These are phyloP conservation scores for Rostratula benghalensis DNA, from an alignment of 2,113 vertebrate species.

Conservation along the genomic window DNA sequence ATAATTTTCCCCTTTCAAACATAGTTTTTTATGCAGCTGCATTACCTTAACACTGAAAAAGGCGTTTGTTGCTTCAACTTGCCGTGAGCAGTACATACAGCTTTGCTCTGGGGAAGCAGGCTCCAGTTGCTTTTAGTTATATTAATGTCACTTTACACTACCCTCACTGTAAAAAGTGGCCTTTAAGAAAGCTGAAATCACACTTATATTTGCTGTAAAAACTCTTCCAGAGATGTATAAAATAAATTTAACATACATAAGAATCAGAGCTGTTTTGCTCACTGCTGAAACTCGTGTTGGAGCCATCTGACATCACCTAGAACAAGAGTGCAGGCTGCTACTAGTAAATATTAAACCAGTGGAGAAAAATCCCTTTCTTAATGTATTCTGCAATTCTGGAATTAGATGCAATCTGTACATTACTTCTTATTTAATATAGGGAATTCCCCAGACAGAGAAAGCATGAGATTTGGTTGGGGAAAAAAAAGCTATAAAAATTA, in stretches of 20 bases:
- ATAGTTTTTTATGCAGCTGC: not conserved
- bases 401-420: not conserved
- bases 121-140: not conserved
- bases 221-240: not conserved
- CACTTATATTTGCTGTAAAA: not conserved
- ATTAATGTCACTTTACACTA: not conserved
- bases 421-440: not conserved
- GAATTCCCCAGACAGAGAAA: not conserved
- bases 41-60: not conserved
- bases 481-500: conserved; percentile 57
- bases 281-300: not conserved
- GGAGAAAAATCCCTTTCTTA: not conserved
- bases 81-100: not conserved
- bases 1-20: not conserved
- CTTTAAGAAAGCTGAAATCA: not conserved
- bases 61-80: not conserved
- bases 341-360: not conserved
- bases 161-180: not conserved
- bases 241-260: not conserved
- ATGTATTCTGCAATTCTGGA: not conserved
- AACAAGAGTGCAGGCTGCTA: not conserved
- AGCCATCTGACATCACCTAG: not conserved
- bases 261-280: not conserved
- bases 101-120: not conserved
- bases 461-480: conserved; percentile 17